Base-by-base conservation (phyloP, 2,888 invertebrate genomes). In the Cylindroiulus punctatus region DNA sequence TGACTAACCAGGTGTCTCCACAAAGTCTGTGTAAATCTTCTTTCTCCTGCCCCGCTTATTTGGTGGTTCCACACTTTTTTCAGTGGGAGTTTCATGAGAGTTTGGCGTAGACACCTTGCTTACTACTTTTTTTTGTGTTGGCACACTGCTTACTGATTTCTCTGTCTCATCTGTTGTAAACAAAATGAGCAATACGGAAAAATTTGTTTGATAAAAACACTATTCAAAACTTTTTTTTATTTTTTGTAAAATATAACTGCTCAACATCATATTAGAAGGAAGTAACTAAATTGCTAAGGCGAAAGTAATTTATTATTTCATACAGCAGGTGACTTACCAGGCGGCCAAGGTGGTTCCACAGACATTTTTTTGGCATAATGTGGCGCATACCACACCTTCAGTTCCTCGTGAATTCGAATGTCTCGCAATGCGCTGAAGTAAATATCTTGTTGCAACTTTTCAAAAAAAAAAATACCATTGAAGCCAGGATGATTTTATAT, bases 311-410 rank as follows among this genome's bases (percentile, higher is more conserved):
- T 36, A 36, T 4, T 7, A 36, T 36, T 36, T 7, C 7, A n/a
- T 5, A n/a, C 7, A 65, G 8, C 19, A 10, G 0, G 76, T 14
- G 26, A 12, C 14, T 76, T 40, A 83, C 83, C 40, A 14, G 83
- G 83, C 14, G 40, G 83, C 83, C 83, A 83, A 36, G 86, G 81
- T 8, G 52, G 57, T n/a, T 17, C 36, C 36, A 89, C 91, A 87
- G 90, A 91, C 91, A 93, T 92, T 90, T 92, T 92, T 85, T 90
- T 90, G 0, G 92, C 93, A 90, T 93, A 93, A 89, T 92, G 91
- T 0, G 93, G 92, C 0, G 93, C 92, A 89, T 94, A 94, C 93
- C 93, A 93, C 17, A 94, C 93, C 87, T 91, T 91, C 10, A 94
- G 90, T 87, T 92, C 91, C 88, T 93, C 92, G 2, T 92, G 93